Evolutionary conservation across 2,888 invertebrate genomes (phyloP).

Genomic region (Elysia crispata): DNA sequence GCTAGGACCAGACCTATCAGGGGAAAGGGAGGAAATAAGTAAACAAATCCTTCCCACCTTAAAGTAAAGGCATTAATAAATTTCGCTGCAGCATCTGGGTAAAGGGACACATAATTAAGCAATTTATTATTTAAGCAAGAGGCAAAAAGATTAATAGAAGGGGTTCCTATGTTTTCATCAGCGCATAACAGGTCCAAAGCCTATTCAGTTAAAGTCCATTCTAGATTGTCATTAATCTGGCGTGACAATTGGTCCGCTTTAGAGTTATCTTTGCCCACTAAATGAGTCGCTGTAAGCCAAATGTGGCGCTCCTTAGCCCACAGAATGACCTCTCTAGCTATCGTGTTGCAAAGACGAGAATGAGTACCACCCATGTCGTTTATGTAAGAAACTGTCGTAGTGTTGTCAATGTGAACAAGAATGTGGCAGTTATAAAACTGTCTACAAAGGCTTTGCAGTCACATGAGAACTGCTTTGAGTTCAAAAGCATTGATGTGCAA

Average conservation of each 20-base stretch:
- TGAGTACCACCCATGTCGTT: background rate
- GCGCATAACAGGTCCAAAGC: background rate
- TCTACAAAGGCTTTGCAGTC: background rate
- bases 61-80: background rate
- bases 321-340: background rate
- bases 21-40: background rate
- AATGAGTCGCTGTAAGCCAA: slow-evolving; percentile 3
- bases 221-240: slow-evolving; percentile 9
- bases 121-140: background rate
- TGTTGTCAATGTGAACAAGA: background rate
- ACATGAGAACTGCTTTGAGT: background rate
- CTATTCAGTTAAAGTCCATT: background rate
- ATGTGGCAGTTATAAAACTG: background rate
- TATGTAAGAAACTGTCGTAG: background rate
- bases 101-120: background rate
- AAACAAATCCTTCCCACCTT: background rate
- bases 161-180: background rate
- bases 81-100: background rate
- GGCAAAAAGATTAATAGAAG: background rate
- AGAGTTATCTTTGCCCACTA: no score
- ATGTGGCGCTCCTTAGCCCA: background rate
- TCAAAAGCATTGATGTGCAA: background rate
- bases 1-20: background rate
- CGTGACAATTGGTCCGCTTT: no score
- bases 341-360: background rate